A percentile compares a stretch with the other conserved stretches of the same genome.
phyloP scores from a whole-genome alignment of 2,797 vertebrate genomes.

The Heteromormyrus szaboi region DNA sequence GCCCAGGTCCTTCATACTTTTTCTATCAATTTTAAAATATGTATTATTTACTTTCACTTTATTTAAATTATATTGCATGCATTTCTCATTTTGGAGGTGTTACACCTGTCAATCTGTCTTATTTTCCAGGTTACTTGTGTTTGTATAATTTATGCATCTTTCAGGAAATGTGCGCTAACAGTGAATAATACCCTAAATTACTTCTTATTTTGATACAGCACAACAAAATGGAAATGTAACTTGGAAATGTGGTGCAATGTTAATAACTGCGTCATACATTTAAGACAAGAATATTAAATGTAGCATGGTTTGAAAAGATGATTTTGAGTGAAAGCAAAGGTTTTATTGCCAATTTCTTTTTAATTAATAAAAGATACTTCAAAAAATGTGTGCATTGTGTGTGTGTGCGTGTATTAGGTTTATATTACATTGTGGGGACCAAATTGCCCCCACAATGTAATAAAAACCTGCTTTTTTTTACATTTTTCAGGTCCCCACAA shows the following conservation, averaged over 20 bases:
- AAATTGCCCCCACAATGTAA: neutral
- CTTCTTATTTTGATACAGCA: neutral
- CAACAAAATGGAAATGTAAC: neutral
- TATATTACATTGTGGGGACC: neutral
- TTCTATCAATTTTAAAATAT: neutral
- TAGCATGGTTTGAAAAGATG: neutral
- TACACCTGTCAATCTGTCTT: neutral
- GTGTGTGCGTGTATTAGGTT: neutral
- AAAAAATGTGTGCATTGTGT: neutral
- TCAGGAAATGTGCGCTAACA: neutral
- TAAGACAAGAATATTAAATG: neutral
- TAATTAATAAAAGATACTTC: neutral
- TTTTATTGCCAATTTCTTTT: neutral
- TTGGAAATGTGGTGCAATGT: neutral
- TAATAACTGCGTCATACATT: neutral
- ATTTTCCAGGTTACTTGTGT: neutral
- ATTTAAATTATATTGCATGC: neutral
- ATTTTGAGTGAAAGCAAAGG: neutral
- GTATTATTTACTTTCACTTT: neutral
- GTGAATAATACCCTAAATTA: neutral
- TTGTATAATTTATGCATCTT: neutral
- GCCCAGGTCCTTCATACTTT: neutral
- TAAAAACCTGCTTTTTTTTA: neutral
- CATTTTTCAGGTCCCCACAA: neutral
- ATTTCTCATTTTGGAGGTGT: slow-evolving; percentile 13